phyloP scores from a whole-genome alignment of 2,888 invertebrate species.

The Leucoma salicis region DNA sequence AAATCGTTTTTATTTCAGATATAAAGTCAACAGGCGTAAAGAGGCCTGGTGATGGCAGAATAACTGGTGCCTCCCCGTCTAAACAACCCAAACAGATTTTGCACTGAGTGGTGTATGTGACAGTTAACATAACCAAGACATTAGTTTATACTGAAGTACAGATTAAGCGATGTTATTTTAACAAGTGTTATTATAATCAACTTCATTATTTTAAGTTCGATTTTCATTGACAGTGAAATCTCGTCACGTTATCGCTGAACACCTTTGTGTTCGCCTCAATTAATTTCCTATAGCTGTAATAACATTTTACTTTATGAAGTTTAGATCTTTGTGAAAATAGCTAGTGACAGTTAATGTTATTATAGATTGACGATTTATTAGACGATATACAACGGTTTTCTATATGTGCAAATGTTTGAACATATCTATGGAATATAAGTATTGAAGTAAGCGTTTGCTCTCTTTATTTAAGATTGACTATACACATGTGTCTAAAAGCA shows the following conservation, averaged over 20 bases:
- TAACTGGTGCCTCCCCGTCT: conserved; percentile 75
- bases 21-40: conserved; percentile 72
- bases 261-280: background rate
- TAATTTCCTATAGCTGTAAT: background rate
- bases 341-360: conserved; percentile 13
- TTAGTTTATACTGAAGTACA: conserved; percentile 41
- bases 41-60: conserved; percentile 66
- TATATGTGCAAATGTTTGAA: conserved; percentile 49
- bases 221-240: background rate
- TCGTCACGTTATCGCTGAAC: conserved; percentile 8
- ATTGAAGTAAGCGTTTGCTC: conserved; percentile 44
- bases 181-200: conserved; percentile 34
- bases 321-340: background rate
- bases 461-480: too few species aligned
- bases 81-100: conserved; percentile 74
- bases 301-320: background rate
- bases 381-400: conserved; percentile 36
- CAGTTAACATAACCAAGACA: conserved; percentile 36
- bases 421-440: conserved; percentile 55
- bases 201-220: conserved; percentile 28
- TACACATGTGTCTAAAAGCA: too few species aligned
- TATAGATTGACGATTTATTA: conserved; percentile 43
- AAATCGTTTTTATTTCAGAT: conserved; percentile 49
- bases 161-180: conserved; percentile 30
- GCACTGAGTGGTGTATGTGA: conserved; percentile 53